Evolutionary conservation across 2,113 vertebrate species (phyloP).

Genomic region (Gopherus flavomarginatus): DNA sequence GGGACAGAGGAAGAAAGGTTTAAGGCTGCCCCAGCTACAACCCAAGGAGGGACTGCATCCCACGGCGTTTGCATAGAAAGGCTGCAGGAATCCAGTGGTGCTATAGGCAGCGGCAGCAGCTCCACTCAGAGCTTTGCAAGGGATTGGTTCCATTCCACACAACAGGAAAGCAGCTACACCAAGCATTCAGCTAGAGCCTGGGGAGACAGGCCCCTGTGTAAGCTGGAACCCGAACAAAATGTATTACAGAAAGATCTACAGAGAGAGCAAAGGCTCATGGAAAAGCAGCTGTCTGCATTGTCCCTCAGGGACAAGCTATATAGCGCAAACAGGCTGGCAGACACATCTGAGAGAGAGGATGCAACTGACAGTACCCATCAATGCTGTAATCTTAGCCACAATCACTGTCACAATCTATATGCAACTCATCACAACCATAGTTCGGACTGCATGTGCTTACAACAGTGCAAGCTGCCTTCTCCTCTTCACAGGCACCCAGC

Average conservation of each 20-base stretch:
- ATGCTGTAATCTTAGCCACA: not conserved
- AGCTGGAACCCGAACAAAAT: not conserved
- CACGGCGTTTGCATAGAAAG: fast-evolving
- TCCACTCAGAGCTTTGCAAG: not conserved
- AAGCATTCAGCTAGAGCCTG: not conserved
- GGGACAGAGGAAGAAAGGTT: conserved; percentile 56
- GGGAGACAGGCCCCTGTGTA: fast-evolving
- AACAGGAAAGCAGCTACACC: not conserved
- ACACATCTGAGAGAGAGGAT: not conserved
- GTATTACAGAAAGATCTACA: fast-evolving
- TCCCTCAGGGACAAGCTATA: fast-evolving
- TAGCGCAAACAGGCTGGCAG: fast-evolving
- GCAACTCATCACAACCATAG: not conserved
- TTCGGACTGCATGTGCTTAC: not conserved
- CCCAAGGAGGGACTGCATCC: not conserved
- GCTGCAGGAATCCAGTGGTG: not conserved
- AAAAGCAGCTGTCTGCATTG: conserved; percentile 32
- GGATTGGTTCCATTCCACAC: not conserved
- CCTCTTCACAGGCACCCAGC: fast-evolving
- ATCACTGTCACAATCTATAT: not conserved
- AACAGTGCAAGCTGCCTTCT: fast-evolving
- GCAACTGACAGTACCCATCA: fast-evolving
- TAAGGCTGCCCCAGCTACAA: fast-evolving
- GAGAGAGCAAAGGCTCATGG: not conserved
- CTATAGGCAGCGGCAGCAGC: not conserved